phyloP scores from a whole-genome alignment of 2,888 invertebrate genomes.

The Athalia cordata region DNA sequence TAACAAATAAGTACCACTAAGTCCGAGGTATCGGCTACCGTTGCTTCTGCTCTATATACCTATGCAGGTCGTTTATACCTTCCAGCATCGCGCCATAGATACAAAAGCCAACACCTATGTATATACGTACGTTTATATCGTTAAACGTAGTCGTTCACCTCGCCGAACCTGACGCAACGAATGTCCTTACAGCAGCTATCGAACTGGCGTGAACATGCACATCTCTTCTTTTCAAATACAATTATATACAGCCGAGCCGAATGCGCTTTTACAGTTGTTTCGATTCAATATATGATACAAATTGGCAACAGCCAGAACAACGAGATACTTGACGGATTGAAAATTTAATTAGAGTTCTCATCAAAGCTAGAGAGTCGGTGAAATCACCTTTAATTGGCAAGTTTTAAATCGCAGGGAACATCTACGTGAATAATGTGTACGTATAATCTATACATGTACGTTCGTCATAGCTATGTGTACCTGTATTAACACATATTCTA shows the following conservation, averaged over 20 bases:
- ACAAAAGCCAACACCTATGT: too few relatives aligned
- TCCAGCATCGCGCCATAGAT: background rate
- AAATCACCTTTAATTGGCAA: constrained; percentile 62
- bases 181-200: too few relatives aligned
- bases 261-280: too few relatives aligned
- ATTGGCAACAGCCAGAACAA: background rate
- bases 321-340: background rate
- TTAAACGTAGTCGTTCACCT: background rate
- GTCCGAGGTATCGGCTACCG: constrained; percentile 39
- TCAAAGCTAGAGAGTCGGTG: constrained; percentile 43
- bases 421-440: too few relatives aligned
- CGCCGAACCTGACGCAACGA: background rate
- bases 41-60: background rate
- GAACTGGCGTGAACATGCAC: too few relatives aligned
- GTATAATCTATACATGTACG: too few relatives aligned
- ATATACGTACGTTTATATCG: too few relatives aligned
- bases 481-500: background rate
- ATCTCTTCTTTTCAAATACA: too few relatives aligned
- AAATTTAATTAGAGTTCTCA: constrained; percentile 58
- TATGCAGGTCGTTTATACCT: background rate
- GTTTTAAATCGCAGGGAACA: constrained; percentile 49
- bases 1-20: constrained; percentile 44
- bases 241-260: too few relatives aligned
- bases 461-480: background rate
- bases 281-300: background rate